phyloP scores from a whole-genome alignment of 2,113 vertebrate genomes.

The Trachemys scripta region DNA sequence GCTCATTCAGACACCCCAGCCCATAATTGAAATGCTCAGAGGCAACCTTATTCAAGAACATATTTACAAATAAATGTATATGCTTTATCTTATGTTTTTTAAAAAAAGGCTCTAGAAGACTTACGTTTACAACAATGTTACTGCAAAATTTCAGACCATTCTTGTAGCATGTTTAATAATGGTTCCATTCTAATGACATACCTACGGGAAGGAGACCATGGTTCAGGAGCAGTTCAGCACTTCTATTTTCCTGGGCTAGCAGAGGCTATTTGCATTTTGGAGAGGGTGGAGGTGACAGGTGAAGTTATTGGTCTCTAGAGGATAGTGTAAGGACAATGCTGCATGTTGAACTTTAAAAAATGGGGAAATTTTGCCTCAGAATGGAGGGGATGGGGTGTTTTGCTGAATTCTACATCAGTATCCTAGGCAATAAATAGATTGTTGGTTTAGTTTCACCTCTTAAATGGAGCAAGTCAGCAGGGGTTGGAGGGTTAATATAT shows the following conservation, averaged over 20 bases:
- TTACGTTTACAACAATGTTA: not conserved
- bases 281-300: not conserved
- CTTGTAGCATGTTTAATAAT: not conserved
- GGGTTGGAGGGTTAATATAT: not conserved
- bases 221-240: not conserved
- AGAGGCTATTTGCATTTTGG: not conserved
- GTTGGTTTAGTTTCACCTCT: not conserved
- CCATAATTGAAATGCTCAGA: not conserved
- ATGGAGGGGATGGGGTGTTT: not conserved
- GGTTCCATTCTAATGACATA: not conserved
- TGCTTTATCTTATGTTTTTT: not conserved
- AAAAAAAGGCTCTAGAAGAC: not conserved
- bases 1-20: not conserved
- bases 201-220: accelerated
- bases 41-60: no score
- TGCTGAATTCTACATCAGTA: not conserved
- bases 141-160: not conserved
- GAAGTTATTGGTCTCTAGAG: not conserved
- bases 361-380: not conserved
- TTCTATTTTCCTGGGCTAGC: not conserved
- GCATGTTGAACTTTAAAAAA: not conserved
- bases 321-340: not conserved
- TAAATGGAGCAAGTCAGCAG: not conserved
- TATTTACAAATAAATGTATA: not conserved
- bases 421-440: not conserved